A percentile compares a stretch with the other conserved stretches of the same genome.
phyloP scores from a whole-genome alignment of 1,140 invertebrate species.

The Meteorus sp. region DNA sequence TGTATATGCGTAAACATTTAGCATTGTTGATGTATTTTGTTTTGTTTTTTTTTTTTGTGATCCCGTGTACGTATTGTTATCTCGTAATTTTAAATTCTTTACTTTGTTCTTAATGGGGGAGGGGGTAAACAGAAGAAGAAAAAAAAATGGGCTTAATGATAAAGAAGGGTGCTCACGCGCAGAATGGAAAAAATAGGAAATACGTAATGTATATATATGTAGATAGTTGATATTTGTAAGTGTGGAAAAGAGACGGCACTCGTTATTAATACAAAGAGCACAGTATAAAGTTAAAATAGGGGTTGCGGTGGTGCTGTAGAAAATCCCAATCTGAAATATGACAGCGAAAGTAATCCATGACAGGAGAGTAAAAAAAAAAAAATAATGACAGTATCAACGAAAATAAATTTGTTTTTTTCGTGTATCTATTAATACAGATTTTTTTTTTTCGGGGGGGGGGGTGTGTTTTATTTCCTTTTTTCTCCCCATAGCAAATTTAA shows the following conservation, averaged over 20 bases:
- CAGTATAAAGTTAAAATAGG: no score
- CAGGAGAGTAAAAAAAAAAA: no score
- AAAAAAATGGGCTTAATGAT: no score
- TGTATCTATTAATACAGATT: not conserved
- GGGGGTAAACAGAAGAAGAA: conserved; percentile 41
- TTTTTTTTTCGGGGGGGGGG: no score
- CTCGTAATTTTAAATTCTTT: conserved; percentile 49
- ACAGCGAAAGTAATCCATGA: conserved; percentile 47
- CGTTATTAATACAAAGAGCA: conserved; percentile 51
- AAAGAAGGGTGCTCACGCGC: conserved; percentile 30
- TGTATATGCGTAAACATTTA: not conserved
- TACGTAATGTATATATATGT: not conserved
- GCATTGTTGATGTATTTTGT: not conserved
- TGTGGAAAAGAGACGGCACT: conserved; percentile 21
- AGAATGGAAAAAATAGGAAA: conserved; percentile 30
- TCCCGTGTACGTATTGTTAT: no score
- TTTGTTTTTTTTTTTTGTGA: no score
- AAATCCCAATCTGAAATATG: conserved; percentile 56
- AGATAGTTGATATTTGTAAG: conserved; percentile 5
- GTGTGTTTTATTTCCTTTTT: no score
- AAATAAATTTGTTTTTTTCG: conserved; percentile 32
- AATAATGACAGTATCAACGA: conserved; percentile 21
- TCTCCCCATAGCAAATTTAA: no score
- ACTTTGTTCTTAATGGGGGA: conserved; percentile 35
- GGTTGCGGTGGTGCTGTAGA: conserved; percentile 38